Evolutionary conservation across 2,797 vertebrate species (phyloP), one percentile per base, ranked within the genome.

Genomic region (Hyperoplus lanceolatus): DNA sequence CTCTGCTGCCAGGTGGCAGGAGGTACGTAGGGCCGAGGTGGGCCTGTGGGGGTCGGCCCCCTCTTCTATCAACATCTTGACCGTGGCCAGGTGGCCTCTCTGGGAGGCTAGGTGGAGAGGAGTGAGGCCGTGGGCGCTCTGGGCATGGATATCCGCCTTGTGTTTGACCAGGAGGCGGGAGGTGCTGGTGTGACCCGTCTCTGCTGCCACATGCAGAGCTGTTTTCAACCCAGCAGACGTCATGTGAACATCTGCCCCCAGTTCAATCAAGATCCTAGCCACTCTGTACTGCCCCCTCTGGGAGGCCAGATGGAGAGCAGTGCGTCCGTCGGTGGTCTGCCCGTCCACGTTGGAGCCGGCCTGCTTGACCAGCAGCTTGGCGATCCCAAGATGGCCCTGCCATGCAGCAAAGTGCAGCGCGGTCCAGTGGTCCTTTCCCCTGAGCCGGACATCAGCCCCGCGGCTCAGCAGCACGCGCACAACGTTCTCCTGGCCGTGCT

Each of bases 101-200:
- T 94, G 96, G 10, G 96, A 90, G 0, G 98, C 97, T 10, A 98
- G 87, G 91, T 99, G 97, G 50, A 99, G 93, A 0, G 98, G 96
- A 0, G 97, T 97, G 73, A 89, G 95, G n/a, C 96, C 97, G 0
- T 96, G 94, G 0, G 83, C 76, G 0, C 96, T 98, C 8, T 78
- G 82, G 0, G 95, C 94, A 5, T 97, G 95, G 4, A 95, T 91
- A 38, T 95, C 85, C 0, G 97, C 97, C 0, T 94, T 89, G 0
- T 97, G 98, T 62, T 98, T 97, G 69, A 99, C 91, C 5, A 99
- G 94, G 69, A 99, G 94, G 87, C 98, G 92, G 0, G 98, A 96
- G 0, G 98, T 99, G 94, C 98, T 99, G 1, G 98, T 99, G 93
- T 99, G 98, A 39, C 98, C 98, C 0, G 97, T 98, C 84, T 97